Evolutionary conservation across 2,888 invertebrate genomes (phyloP).

Genomic region (Epinotia demarniana): DNA sequence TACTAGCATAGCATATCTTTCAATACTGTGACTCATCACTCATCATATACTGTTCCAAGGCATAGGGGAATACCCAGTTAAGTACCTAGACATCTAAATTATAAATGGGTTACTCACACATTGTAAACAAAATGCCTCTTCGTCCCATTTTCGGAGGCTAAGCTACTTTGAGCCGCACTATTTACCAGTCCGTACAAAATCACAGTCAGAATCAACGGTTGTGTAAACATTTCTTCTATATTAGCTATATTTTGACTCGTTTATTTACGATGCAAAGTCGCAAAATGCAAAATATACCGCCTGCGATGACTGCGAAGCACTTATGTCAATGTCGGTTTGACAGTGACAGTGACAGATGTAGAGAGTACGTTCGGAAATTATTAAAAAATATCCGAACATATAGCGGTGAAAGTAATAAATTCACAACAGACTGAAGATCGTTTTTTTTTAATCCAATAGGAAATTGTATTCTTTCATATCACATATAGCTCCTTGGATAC

Average conservation of each 20-base stretch:
- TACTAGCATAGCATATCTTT: not conserved
- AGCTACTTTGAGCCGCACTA: constrained; percentile 28
- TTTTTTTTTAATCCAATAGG: too few species aligned
- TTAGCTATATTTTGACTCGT: not conserved
- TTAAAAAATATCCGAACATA: not conserved
- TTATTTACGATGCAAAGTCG: constrained; percentile 19
- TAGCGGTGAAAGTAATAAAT: too few species aligned
- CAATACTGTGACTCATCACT: not conserved
- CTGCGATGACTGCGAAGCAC: not conserved
- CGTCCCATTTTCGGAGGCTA: constrained; percentile 46
- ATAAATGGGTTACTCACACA: constrained; percentile 59
- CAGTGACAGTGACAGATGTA: not conserved
- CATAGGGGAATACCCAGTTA: constrained; percentile 25
- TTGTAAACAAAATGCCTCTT: constrained; percentile 67
- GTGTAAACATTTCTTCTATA: constrained; percentile 20
- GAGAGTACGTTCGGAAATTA: constrained; percentile 2
- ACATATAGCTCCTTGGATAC: too few species aligned
- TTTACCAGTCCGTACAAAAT: constrained; percentile 3
- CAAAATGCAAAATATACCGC: constrained; percentile 37
- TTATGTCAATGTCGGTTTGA: constrained; percentile 11
- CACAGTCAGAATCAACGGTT: constrained; percentile 8
- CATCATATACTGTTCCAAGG: not conserved
- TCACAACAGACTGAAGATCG: too few species aligned
- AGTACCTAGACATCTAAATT: not conserved
- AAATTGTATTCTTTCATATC: too few species aligned